These are phyloP conservation scores for Dolichotis patagonum DNA, from an alignment of 2,113 vertebrate genomes.

Conservation along the genomic window DNA sequence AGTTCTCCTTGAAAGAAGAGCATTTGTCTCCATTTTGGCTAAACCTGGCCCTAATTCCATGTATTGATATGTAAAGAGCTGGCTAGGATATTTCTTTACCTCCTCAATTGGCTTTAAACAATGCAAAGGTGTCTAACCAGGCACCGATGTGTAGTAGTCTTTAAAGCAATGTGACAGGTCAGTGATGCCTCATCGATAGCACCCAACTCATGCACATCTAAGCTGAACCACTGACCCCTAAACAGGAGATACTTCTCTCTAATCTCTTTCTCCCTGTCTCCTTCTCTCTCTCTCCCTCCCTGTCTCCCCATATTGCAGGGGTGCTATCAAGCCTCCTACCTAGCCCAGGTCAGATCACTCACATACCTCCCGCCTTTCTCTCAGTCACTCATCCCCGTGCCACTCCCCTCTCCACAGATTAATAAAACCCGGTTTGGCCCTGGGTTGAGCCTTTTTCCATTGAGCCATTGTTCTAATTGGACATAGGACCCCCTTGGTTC, in stretches of 20 bases:
- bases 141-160: neutral
- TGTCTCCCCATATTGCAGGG: neutral
- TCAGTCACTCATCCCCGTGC: neutral
- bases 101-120: neutral
- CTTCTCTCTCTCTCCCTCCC: neutral
- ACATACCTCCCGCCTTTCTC: neutral
- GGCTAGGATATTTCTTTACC: neutral
- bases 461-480: no score
- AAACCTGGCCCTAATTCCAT: neutral
- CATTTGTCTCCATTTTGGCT: neutral
- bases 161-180: neutral
- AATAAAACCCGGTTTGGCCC: neutral
- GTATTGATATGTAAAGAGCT: neutral
- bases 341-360: neutral
- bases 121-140: neutral
- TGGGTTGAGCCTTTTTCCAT: no score
- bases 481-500: no score
- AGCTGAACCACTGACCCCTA: neutral
- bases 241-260: no score
- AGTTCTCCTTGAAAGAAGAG: neutral
- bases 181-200: neutral
- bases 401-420: neutral
- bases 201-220: neutral
- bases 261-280: neutral
- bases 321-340: neutral